Evolutionary conservation across 2,888 invertebrate genomes (phyloP), one percentile per base, ranked within the genome.

Genomic region (Magallana nippona): DNA sequence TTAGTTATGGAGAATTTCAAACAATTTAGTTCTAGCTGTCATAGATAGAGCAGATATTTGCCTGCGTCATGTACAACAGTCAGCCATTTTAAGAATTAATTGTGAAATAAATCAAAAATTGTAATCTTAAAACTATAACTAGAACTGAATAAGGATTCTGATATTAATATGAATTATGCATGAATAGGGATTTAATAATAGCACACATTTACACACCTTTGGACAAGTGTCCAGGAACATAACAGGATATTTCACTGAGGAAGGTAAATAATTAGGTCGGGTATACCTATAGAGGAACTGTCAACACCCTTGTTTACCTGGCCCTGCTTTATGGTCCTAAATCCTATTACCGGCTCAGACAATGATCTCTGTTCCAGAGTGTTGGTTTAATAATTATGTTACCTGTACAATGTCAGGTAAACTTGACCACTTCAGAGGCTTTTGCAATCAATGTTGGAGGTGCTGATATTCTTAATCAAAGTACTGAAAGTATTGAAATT

Each of bases 251-350:
- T 27, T 71, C 13, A 71, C 11, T 1, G 19, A 5, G 11, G 13
- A 32, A 71, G 71, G 71, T 71, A 27, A 71, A 71, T 71, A 71
- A 71, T 32, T 71, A 27, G 71, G 27, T 71, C 71, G 22, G 22
- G 15, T 32, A 22, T 15, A 44, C 44, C 44, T 44, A 44, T 10
- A 10, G 44, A 10, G 44, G 44, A 44, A 44, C 44, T 19, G 27
- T 71, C 27, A 27, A 22, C 15, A 27, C 71, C 10, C 17, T 71
- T 71, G 71, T 71, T 71, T 71, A 71, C 71, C 22, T 27, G 44
- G 15, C 71, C 15, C 3, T 22, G 27, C 22, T 71, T 27, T 71
- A 71, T 71, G 27, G 71, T 8, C 32, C 19, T 71, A 27, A 71
- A 71, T 71, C 71, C 71, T 71, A 71, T 71, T 71, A 71, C 22